Conservation (phyloP, 2,888 invertebrate genomes). For the Phaedon cochleariae region DNA sequence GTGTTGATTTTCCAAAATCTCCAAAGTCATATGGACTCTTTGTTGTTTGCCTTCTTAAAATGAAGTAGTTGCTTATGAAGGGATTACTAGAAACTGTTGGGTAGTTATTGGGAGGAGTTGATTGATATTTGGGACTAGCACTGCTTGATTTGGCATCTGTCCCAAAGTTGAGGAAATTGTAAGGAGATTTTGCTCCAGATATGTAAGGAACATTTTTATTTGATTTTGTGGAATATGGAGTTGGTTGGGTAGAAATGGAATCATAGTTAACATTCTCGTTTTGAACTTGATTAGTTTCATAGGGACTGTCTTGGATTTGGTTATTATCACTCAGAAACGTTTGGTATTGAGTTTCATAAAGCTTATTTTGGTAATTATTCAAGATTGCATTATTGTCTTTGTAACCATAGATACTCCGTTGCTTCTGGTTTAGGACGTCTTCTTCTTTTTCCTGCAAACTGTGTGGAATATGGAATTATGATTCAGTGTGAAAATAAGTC, state of each 20-base stretch:
- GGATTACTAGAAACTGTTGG: slow-evolving; percentile 60
- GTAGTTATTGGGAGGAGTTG: slow-evolving; percentile 24
- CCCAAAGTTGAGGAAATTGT: slow-evolving; percentile 53
- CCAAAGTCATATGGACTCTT: slow-evolving; percentile 66
- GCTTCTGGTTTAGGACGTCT: background rate
- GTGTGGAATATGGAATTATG: slow-evolving; percentile 1
- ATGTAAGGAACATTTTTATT: slow-evolving; percentile 48
- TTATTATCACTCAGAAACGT: slow-evolving; percentile 17
- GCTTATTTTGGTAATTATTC: slow-evolving; percentile 33
- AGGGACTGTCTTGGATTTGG: slow-evolving; percentile 20
- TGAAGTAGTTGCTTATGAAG: slow-evolving; percentile 61
- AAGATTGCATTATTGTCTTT: slow-evolving; percentile 43
- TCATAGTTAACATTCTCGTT: slow-evolving; percentile 33
- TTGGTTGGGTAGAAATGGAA: slow-evolving; percentile 26
- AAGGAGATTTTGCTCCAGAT: slow-evolving; percentile 56
- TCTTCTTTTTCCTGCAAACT: slow-evolving; percentile 18
- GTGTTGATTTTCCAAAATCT: slow-evolving; percentile 65
- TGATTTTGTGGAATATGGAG: slow-evolving; percentile 9
- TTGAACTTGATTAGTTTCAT: slow-evolving; percentile 24
- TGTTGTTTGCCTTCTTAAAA: slow-evolving; percentile 64
- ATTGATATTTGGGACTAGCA: slow-evolving; percentile 42
- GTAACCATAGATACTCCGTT: slow-evolving; percentile 41
- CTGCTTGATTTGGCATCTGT: too few relatives aligned
- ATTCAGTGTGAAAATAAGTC: too few relatives aligned
- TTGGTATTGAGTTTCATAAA: slow-evolving; percentile 25